Conservation (phyloP, 2,797 vertebrate species). For the Tragopan temminckii region DNA sequence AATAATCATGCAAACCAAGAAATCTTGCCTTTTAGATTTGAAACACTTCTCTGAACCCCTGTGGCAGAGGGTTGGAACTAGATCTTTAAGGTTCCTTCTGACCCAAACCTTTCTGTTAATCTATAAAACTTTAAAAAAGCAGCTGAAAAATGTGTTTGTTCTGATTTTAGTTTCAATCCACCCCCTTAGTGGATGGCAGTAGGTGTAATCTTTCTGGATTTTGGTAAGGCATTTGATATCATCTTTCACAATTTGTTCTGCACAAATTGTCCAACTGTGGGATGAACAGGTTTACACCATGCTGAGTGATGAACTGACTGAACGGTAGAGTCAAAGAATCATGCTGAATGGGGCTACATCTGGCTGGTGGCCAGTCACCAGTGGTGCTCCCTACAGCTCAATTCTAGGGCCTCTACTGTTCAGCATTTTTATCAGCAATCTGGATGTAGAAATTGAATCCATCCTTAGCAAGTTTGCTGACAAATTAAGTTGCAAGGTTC, state of each 20-base stretch:
- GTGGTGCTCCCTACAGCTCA: not conserved
- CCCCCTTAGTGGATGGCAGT: not conserved
- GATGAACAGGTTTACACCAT: not conserved
- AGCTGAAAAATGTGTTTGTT: not conserved
- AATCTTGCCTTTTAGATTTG: not conserved
- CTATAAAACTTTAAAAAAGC: not conserved
- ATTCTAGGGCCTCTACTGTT: not conserved
- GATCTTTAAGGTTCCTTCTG: not conserved
- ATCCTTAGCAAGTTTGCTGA: not conserved
- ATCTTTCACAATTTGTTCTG: not conserved
- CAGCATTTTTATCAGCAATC: not conserved
- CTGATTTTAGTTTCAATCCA: fast-evolving
- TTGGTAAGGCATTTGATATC: not conserved
- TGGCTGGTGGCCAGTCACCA: not conserved
- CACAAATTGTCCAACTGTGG: not conserved
- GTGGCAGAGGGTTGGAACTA: not conserved
- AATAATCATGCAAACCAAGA: not conserved
- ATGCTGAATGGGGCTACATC: too few relatives aligned
- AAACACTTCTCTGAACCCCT: not conserved
- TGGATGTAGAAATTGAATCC: not conserved
- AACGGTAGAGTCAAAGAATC: too few relatives aligned
- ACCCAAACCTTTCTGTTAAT: not conserved
- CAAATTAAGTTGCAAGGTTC: not conserved
- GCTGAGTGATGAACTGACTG: not conserved
- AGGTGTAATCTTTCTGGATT: not conserved